Base-by-base conservation (phyloP, 1,140 invertebrate genomes). In the Myzus persicae region DNA sequence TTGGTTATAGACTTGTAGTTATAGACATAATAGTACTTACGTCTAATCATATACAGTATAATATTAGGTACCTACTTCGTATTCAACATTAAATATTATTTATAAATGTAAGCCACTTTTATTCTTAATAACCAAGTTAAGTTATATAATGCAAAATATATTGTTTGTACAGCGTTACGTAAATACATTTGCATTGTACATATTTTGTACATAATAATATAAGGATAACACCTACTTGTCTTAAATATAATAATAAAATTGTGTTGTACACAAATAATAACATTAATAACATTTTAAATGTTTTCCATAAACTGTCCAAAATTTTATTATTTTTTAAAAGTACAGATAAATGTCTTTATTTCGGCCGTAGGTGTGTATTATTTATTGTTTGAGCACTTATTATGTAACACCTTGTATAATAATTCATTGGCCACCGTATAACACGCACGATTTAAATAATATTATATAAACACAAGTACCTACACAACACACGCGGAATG, bases 251-350 rank as follows among this genome's bases (percentile, higher is more conserved):
- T 44, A 85, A 85, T 42, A 42, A 26, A 84, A 31, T 26, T 84
- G 26, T 26, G 26, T 40, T 42, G 9, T 4, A 84, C 40, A 31
- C 38, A 84, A 38, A 40, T 26, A 84, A 31, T n/a, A 36, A 76
- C 59, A 76, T 67, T 76, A 76, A 76, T 51, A 51, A 51, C 6
- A 51, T 22, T 7, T 22, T 51, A 76, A 76, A 76, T 76, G 31
- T 76, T 76, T 76, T 76, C 31, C 59, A 76, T n/a, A 18, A 67
- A 76, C 59, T 76, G 59, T 76, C n/a, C 59, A 76, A 76, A 76
- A 76, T n/a, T 3, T 76, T 18, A n/a, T 67, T 67, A 67, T 67
- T 67, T n/a, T 76, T 76, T 76, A n/a, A 31, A 59, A 26, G 24
- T 59, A 59, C 11, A 59, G 31, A 31, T 59, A 14, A 76, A 76